Evolutionary conservation across 2,888 invertebrate genomes (phyloP), one percentile per base, ranked within the genome.

Genomic region (Epicampocera succincta): DNA sequence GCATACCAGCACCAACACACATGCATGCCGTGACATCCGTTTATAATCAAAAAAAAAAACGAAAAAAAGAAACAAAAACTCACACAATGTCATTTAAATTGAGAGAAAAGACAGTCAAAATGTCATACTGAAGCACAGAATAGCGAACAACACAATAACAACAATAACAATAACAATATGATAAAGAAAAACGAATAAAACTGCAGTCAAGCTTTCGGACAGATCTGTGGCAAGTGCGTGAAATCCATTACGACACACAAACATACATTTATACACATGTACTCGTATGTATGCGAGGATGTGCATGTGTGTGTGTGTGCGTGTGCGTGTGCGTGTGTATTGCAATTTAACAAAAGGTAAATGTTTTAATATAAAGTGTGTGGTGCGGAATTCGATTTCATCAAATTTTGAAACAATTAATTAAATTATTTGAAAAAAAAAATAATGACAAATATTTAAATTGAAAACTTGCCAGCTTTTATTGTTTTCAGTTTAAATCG

Each of bases 201-300:
- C 5, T 82, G 60, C 74, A 74, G 52, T 75, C 82, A 82, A 75
- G 65, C 66, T 75, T 78, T 71, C 61, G 82, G 82, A 82, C 82
- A 82, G 82, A 82, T 82, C 65, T 82, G 82, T 82, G 82, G 82
- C 82, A 82, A 82, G 82, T 82, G 82, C 82, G 82, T 82, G 82
- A 82, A 82, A 75, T 82, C 82, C 78, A 78, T 78, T 82, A 71
- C 71, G 65, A 21, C 56, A 25, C 3, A 29, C 48, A 58, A 2
- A 58, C 40, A 52, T 38, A 29, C 40, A 56, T 15, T 1, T 8
- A 56, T 11, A 33, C 33, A 33, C 33, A 33, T 9, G 8, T 1
- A 6, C 8, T 4, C 8, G 3, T 33, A 9, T 33, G 33, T 9
- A 33, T 33, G 9, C 8, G 9, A 4, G 8, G 1, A 9, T 3